phyloP scores from a whole-genome alignment of 2,888 invertebrate genomes.

The Hoplodrina ambigua region DNA sequence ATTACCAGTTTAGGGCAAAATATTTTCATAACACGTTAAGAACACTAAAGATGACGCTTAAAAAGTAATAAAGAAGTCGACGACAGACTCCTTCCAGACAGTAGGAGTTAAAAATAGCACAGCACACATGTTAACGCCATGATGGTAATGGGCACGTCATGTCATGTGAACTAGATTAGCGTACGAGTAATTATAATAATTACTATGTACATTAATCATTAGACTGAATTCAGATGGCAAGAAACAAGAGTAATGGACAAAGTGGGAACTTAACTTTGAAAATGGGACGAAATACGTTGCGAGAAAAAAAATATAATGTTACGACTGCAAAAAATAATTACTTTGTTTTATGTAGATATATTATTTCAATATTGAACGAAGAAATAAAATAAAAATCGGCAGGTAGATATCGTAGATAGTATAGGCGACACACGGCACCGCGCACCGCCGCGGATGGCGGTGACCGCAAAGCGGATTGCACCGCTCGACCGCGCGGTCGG shows the following conservation, averaged over 20 bases:
- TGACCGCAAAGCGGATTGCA: too few relatives aligned
- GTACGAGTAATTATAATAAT: slow-evolving; percentile 12
- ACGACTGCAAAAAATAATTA: too few relatives aligned
- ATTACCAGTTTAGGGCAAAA: background rate
- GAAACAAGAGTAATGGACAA: background rate
- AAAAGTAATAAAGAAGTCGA: background rate
- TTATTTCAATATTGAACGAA: too few relatives aligned
- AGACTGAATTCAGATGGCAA: background rate
- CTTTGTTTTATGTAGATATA: too few relatives aligned
- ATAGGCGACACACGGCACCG: too few relatives aligned
- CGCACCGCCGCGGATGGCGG: too few relatives aligned
- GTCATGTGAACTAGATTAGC: slow-evolving; percentile 14
- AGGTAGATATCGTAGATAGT: too few relatives aligned
- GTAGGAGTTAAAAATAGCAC: slow-evolving; percentile 26
- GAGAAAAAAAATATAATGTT: too few relatives aligned
- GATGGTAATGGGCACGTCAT: background rate
- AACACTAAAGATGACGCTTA: background rate
- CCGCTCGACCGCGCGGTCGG: too few relatives aligned
- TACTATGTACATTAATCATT: background rate
- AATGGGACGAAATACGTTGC: too few relatives aligned
- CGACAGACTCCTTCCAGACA: slow-evolving; percentile 28
- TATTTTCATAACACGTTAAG: background rate
- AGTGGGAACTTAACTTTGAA: too few relatives aligned
- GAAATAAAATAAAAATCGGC: too few relatives aligned
- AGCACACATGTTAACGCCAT: slow-evolving; percentile 20